Evolutionary conservation across 2,888 invertebrate species (phyloP), one percentile per base, ranked within the genome.

Genomic region (Coecobrya sp.): DNA sequence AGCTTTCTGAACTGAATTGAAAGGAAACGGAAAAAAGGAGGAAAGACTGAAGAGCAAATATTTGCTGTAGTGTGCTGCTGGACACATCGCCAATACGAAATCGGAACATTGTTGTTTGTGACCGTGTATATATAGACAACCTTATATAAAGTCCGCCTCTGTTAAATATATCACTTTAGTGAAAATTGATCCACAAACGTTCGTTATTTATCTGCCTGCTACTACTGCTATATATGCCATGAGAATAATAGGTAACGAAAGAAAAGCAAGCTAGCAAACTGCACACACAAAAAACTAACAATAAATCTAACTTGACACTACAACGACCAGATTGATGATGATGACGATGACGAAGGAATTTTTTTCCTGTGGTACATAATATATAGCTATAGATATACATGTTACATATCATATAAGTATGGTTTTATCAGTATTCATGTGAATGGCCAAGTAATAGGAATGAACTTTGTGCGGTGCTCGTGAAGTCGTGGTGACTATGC

Each of bases 221-320:
- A 16, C 8, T 22, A 65, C 13, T 27, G 8, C 30, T 68, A 27
- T 68, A 19, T 68, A 27, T 68, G 3, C 1, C 30, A 16, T 27
- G 7, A 30, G 27, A n/a, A 27, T 3, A 27, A 25, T 36, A 36
- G 36, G 36, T 36, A 36, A 7, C 36, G 36, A 36, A 36, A 36
- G 36, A 36, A 36, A 36, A 36, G 36, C 7, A 36, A 2, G 7
- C 36, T 4, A 36, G 36, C 36, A 27, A 27, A 27, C 3, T 27
- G 27, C 30, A 68, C 59, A 59, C 59, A 59, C 59, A 68, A 16
- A 68, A 27, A 68, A 25, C 4, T n/a, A n/a, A 68, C 68, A 30
- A 68, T 68, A 68, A 68, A 68, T 68, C 68, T 68, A 30, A 68
- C 27, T 68, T 68, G 68, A 30, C 68, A 30, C 30, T 30, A 22